Conservation (phyloP, 2,888 invertebrate genomes). For the Scaptomyza parva region DNA sequence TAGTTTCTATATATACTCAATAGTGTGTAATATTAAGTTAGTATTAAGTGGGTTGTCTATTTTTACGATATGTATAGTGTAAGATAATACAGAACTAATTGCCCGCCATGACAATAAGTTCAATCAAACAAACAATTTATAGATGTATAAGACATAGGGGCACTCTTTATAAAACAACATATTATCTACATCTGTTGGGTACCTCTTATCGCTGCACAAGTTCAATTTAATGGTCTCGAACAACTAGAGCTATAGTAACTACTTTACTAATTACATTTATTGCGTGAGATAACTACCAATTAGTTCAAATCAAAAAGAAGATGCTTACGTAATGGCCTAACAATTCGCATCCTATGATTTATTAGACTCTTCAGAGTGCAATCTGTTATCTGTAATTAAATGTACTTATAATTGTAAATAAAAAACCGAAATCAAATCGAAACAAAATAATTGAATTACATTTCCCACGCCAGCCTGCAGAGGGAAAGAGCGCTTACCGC, state of each 20-base stretch:
- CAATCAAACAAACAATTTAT: slow-evolving; percentile 12
- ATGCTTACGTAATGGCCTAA: background rate
- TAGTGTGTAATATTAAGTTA: slow-evolving; percentile 13
- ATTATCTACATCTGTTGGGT: slow-evolving; percentile 1
- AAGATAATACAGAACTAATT: slow-evolving; percentile 3
- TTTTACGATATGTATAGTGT: background rate
- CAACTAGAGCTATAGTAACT: slow-evolving; percentile 34
- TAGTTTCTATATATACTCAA: background rate
- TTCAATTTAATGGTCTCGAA: slow-evolving; percentile 55
- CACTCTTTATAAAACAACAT: slow-evolving; percentile 37
- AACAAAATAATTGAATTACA: slow-evolving; percentile 4
- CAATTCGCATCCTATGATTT: slow-evolving; percentile 11
- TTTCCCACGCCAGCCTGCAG: slow-evolving; percentile 30
- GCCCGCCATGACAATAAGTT: slow-evolving; percentile 45
- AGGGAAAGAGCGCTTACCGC: background rate
- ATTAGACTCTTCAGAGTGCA: slow-evolving; percentile 15
- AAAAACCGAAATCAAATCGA: slow-evolving; percentile 19
- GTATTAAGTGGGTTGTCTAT: slow-evolving; percentile 22
- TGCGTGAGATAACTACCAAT: background rate
- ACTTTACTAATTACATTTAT: slow-evolving; percentile 42
- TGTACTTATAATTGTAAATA: slow-evolving; percentile 27
- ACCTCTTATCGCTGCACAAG: slow-evolving; percentile 58
- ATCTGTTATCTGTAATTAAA: slow-evolving; percentile 16
- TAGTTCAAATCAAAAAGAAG: slow-evolving; percentile 11
- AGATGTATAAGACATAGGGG: slow-evolving; percentile 22